Conservation (phyloP, 2,113 vertebrate species). For the Ranitomeya variabilis region DNA sequence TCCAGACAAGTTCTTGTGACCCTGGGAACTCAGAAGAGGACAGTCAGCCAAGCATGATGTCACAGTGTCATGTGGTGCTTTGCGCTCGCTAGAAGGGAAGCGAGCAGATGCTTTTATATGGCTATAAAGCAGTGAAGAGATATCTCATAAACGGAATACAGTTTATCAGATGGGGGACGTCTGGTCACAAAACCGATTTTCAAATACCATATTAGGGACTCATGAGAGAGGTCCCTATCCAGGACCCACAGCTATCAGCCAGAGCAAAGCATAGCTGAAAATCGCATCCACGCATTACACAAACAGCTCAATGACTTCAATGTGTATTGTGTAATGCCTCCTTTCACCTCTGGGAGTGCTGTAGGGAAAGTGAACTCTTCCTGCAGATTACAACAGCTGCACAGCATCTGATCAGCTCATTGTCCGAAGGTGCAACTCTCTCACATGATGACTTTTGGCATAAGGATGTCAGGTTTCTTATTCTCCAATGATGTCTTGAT, state of each 20-base stretch:
- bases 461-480: not conserved
- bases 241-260: not conserved
- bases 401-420: not conserved
- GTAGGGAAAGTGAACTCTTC: not conserved
- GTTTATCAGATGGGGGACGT: not conserved
- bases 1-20: constrained; percentile 19
- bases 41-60: constrained; percentile 29
- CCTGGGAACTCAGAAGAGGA: constrained; percentile 4
- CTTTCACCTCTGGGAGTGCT: not conserved
- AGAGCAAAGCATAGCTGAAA: not conserved
- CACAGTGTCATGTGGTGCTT: constrained; percentile 1
- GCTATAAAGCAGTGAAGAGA: not conserved
- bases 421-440: not conserved
- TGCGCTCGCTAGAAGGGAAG: not conserved
- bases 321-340: not conserved
- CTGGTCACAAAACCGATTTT: not conserved
- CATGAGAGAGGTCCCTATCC: not conserved
- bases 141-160: not conserved
- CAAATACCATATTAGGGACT: not conserved
- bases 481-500: no score
- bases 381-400: not conserved
- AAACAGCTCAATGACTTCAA: not conserved
- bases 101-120: constrained; percentile 1
- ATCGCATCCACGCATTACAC: not conserved
- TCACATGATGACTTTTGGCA: not conserved